Conservation (phyloP, 2,888 invertebrate species). For the Caenorhabditis zanzibari region DNA sequence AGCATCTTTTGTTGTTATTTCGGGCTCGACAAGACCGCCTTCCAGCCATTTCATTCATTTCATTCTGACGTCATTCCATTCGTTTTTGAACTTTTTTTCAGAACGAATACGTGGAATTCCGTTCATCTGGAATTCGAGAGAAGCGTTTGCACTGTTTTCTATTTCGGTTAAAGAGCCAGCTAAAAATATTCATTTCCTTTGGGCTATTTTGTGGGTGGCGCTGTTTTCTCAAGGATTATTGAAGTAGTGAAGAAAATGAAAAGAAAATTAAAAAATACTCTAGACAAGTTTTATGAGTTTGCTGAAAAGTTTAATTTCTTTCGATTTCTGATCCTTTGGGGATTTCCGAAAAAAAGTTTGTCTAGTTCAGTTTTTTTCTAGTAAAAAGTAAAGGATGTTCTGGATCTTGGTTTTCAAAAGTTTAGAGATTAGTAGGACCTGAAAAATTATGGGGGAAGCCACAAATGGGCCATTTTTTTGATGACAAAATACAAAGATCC, state of each 20-base stretch:
- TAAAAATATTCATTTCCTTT: slow-evolving; percentile 6
- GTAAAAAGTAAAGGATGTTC: not conserved
- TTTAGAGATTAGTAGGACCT: too few species aligned
- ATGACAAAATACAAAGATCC: not conserved
- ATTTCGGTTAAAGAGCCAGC: not conserved
- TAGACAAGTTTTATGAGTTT: slow-evolving; percentile 2
- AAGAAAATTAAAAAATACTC: not conserved
- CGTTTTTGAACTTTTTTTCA: not conserved
- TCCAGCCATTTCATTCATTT: slow-evolving; percentile 21
- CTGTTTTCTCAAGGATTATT: not conserved
- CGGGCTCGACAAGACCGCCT: slow-evolving; percentile 19
- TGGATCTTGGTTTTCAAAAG: too few species aligned
- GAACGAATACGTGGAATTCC: slow-evolving; percentile 25
- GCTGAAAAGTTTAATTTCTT: not conserved
- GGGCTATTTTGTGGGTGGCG: not conserved
- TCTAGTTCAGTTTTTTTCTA: not conserved
- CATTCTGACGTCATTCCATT: slow-evolving; percentile 27
- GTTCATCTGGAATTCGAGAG: too few species aligned
- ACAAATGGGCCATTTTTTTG: not conserved
- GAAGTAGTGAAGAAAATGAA: not conserved
- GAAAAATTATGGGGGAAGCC: not conserved
- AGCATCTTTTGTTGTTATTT: slow-evolving; percentile 46
- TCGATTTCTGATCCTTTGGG: not conserved
- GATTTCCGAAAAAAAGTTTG: too few species aligned
- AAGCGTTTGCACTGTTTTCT: slow-evolving; percentile 20